phyloP scores from a whole-genome alignment of 2,113 vertebrate genomes.

The Acanthochromis polyacanthus region DNA sequence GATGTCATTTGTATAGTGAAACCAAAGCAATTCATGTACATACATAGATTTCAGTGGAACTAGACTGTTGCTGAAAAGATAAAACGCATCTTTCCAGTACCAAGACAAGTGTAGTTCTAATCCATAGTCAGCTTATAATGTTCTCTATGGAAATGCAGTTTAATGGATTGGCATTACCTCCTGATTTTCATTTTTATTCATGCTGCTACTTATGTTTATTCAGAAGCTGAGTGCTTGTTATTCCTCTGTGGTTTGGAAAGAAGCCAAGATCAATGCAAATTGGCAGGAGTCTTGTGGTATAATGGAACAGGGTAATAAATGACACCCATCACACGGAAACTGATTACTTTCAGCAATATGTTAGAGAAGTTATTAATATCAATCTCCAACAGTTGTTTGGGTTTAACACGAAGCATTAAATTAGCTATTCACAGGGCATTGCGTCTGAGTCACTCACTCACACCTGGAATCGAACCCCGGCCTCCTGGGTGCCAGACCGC shows the following conservation, averaged over 20 bases:
- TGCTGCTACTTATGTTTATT: slow-evolving; percentile 9
- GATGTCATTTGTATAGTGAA: too few relatives aligned
- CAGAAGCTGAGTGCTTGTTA: not conserved
- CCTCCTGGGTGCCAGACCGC: too few relatives aligned
- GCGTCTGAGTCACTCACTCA: too few relatives aligned
- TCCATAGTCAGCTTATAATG: not conserved
- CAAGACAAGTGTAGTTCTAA: not conserved
- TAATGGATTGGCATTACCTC: not conserved
- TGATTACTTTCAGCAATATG: slow-evolving; percentile 13
- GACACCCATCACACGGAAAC: not conserved
- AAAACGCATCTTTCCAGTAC: too few relatives aligned
- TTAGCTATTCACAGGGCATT: not conserved
- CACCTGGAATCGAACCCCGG: too few relatives aligned
- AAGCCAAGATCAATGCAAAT: not conserved
- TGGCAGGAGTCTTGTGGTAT: not conserved
- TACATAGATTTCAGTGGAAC: too few relatives aligned
- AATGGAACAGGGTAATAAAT: slow-evolving; percentile 11
- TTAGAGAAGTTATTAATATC: slow-evolving; percentile 31
- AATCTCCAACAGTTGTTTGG: slow-evolving; percentile 19
- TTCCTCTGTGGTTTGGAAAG: slow-evolving; percentile 15
- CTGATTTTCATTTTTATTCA: slow-evolving; percentile 4
- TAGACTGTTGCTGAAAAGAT: too few relatives aligned
- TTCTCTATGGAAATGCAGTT: not conserved
- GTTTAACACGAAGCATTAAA: not conserved
- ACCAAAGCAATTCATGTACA: too few relatives aligned